These are phyloP conservation scores for Euwallacea similis DNA, from an alignment of 1,140 invertebrate genomes.

Conservation along the genomic window DNA sequence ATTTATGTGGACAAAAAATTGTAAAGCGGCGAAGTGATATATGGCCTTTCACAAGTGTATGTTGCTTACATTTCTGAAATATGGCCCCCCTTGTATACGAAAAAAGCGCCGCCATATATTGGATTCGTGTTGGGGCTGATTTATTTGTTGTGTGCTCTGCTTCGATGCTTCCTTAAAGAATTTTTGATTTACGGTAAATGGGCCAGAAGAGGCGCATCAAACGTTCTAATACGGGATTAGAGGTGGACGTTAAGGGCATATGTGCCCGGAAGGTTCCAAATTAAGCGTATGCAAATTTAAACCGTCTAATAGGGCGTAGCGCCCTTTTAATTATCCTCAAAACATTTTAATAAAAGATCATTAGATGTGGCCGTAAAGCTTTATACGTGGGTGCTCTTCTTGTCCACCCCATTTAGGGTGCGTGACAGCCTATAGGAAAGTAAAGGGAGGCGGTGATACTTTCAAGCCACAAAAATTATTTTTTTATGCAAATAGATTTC, in stretches of 20 bases:
- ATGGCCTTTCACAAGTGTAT: slow-evolving; percentile 46
- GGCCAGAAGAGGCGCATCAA: not conserved
- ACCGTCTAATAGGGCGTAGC: slow-evolving; percentile 42
- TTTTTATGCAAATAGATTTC: too few relatives aligned
- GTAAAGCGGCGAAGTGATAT: slow-evolving; percentile 39
- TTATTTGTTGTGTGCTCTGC: slow-evolving; percentile 33
- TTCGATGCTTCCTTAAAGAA: slow-evolving; percentile 24
- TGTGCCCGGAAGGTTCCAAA: too few relatives aligned
- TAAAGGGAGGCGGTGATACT: too few relatives aligned
- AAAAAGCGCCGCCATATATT: slow-evolving; percentile 35
- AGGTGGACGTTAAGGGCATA: too few relatives aligned
- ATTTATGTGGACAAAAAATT: slow-evolving; percentile 43
- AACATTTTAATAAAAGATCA: slow-evolving; percentile 48
- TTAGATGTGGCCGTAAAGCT: slow-evolving; percentile 18
- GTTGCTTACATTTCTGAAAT: slow-evolving; percentile 46
- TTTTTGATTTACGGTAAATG: slow-evolving; percentile 21
- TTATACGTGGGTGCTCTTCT: not conserved
- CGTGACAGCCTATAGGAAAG: too few relatives aligned
- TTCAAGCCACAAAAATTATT: too few relatives aligned
- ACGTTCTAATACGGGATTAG: too few relatives aligned
- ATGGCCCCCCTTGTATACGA: slow-evolving; percentile 40
- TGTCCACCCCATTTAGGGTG: too few relatives aligned
- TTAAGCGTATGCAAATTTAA: slow-evolving; percentile 49
- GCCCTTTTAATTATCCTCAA: slow-evolving; percentile 48
- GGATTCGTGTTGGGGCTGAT: slow-evolving; percentile 26